These are phyloP conservation scores for Rotaria magnacalcarata DNA, from an alignment of 2,888 invertebrate species.

Conservation along the genomic window DNA sequence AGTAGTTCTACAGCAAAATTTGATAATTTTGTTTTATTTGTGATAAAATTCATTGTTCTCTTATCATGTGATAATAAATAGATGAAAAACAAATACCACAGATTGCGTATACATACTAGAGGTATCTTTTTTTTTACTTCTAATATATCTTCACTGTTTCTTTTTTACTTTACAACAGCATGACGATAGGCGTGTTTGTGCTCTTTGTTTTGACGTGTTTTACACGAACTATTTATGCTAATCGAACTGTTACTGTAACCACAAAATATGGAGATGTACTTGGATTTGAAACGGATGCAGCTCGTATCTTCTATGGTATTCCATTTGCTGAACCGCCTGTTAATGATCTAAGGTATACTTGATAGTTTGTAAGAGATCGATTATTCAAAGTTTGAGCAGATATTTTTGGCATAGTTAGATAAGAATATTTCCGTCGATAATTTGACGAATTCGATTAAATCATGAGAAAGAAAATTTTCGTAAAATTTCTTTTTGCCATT, in stretches of 20 bases:
- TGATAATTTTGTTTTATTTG: not conserved
- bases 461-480: too few species aligned
- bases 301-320: constrained; percentile 35
- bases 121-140: not conserved
- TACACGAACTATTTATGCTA: not conserved
- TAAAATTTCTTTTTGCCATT: too few species aligned
- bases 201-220: not conserved
- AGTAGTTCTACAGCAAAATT: not conserved
- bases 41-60: not conserved
- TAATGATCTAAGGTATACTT: not conserved
- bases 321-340: constrained; percentile 41
- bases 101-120: not conserved
- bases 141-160: not conserved
- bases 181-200: not conserved
- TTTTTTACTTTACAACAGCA: not conserved
- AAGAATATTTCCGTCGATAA: too few species aligned
- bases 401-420: too few species aligned
- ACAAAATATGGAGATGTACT: constrained; percentile 18
- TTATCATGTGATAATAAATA: not conserved
- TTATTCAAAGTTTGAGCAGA: too few species aligned
- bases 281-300: constrained; percentile 9
- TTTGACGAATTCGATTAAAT: too few species aligned
- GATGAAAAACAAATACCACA: not conserved
- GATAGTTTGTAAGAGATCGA: not conserved
- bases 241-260: not conserved